Conservation (phyloP, 2,113 vertebrate species). For the Illadopsis cleaveri region DNA sequence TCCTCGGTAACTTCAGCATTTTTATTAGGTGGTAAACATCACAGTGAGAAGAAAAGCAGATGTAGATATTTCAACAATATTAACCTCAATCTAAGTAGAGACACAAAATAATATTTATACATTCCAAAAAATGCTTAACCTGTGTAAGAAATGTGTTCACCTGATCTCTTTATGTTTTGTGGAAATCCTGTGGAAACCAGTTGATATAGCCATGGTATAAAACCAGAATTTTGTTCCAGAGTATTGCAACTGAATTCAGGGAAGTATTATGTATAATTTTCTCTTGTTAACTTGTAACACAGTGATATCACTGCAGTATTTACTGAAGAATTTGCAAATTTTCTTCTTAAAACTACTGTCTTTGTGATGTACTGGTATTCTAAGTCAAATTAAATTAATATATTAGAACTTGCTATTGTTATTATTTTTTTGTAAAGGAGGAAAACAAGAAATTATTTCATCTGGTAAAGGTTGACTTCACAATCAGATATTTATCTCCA, state of each 20-base stretch:
- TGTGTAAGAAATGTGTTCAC: neutral
- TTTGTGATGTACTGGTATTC: neutral
- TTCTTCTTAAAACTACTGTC: neutral
- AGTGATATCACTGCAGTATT: neutral
- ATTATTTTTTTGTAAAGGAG: neutral
- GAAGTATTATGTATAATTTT: neutral
- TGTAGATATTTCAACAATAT: slow-evolving; percentile 75
- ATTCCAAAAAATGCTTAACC: neutral
- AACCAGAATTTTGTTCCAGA: neutral
- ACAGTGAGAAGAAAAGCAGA: slow-evolving; percentile 65
- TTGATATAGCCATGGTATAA: neutral
- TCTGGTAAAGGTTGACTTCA: neutral
- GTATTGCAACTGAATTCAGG: neutral
- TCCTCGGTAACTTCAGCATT: slow-evolving; percentile 80
- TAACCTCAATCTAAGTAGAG: slow-evolving; percentile 72
- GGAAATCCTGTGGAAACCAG: neutral
- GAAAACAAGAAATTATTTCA: neutral
- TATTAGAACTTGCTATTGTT: neutral
- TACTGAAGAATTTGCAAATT: neutral
- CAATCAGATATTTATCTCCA: neutral
- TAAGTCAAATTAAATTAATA: neutral
- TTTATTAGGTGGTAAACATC: slow-evolving; percentile 82
- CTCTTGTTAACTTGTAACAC: neutral
- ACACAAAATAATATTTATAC: slow-evolving; percentile 60
- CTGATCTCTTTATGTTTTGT: neutral